phyloP scores from a whole-genome alignment of 2,797 vertebrate genomes.

The Loriculus beryllinus region DNA sequence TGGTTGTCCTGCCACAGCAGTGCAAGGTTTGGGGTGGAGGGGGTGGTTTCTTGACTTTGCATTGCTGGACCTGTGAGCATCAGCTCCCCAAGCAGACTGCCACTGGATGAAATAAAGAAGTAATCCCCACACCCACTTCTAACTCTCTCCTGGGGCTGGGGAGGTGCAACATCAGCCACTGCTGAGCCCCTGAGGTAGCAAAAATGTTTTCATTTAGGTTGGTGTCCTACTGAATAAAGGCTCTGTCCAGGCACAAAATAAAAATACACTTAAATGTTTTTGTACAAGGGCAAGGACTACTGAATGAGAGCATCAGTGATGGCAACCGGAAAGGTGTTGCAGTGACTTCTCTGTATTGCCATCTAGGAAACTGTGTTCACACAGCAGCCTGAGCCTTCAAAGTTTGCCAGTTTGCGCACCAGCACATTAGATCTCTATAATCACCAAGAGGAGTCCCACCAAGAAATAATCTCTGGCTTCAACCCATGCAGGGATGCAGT shows the following conservation, averaged over 20 bases:
- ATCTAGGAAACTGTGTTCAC: neutral
- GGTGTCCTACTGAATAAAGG: neutral
- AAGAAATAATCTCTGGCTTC: neutral
- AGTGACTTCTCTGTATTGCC: neutral
- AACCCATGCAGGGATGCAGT: neutral
- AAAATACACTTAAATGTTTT: neutral
- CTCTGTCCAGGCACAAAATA: neutral
- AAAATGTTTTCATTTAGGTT: neutral
- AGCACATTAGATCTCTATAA: accelerated
- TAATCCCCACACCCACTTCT: neutral
- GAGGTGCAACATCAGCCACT: neutral
- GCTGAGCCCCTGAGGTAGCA: neutral
- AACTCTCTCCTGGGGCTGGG: neutral
- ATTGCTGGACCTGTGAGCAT: neutral
- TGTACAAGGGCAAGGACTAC: no score
- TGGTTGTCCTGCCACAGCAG: neutral
- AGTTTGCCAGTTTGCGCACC: neutral
- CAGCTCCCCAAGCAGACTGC: neutral
- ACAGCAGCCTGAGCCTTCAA: accelerated
- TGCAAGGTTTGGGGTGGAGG: neutral
- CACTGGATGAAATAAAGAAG: neutral
- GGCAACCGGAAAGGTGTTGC: neutral
- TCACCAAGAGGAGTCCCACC: neutral
- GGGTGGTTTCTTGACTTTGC: neutral
- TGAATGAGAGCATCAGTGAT: accelerated